phyloP scores from a whole-genome alignment of 2,888 invertebrate species.

The Nymphalis c-album region DNA sequence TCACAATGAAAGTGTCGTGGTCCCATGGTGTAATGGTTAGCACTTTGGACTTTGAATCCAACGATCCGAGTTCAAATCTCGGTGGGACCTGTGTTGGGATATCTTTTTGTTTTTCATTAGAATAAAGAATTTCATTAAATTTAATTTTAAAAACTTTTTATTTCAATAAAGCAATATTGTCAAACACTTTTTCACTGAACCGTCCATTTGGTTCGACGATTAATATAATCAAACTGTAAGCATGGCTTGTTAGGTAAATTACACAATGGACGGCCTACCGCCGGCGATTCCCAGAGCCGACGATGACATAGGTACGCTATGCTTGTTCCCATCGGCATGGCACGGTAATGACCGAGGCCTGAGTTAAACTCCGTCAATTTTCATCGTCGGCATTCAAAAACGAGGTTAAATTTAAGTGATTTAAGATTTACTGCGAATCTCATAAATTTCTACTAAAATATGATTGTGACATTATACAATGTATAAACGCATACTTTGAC shows the following conservation, averaged over 20 bases:
- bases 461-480: constrained; percentile 11
- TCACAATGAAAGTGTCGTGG: constrained; percentile 48
- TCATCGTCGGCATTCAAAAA: constrained; percentile 40
- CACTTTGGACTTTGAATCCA: constrained; percentile 91
- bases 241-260: constrained; percentile 31
- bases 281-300: constrained; percentile 67
- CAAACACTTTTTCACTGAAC: neutral
- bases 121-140: no score
- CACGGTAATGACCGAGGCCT: constrained; percentile 51
- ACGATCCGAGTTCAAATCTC: constrained; percentile 91
- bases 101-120: constrained; percentile 2
- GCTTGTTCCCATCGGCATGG: constrained; percentile 50
- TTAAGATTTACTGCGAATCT: constrained; percentile 30
- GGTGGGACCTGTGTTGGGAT: constrained; percentile 81
- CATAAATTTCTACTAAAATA: constrained; percentile 29
- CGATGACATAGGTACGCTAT: constrained; percentile 32
- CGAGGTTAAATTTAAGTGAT: constrained; percentile 31
- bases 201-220: constrained; percentile 11
- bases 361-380: constrained; percentile 41
- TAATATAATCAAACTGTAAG: constrained; percentile 19
- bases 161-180: neutral
- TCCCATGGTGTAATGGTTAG: constrained; percentile 89
- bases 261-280: constrained; percentile 59
- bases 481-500: neutral
- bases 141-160: neutral